phyloP scores from a whole-genome alignment of 2,888 invertebrate genomes.

The Auanema freiburgensis region DNA sequence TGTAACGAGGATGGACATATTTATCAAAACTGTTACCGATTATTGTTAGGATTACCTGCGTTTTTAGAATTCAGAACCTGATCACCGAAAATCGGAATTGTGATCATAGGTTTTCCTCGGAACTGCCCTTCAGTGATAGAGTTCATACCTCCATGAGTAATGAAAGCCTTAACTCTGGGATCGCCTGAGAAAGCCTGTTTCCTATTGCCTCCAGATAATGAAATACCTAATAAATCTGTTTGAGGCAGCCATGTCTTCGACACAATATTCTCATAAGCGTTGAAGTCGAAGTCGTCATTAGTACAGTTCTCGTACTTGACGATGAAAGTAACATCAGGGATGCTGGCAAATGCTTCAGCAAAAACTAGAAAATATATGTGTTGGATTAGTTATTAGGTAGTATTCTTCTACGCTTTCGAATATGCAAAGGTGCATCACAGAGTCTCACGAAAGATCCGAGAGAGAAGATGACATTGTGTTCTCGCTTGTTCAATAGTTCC shows the following conservation, averaged over 20 bases:
- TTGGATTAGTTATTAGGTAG: neutral
- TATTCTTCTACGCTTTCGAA: neutral
- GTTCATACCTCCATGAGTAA: constrained; percentile 17
- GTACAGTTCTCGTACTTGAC: constrained; percentile 7
- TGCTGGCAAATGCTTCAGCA: constrained; percentile 2
- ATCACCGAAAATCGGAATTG: constrained; percentile 13
- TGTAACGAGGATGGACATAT: too few relatives aligned
- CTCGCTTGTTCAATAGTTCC: neutral
- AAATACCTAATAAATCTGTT: constrained; percentile 9
- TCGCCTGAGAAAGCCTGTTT: constrained; percentile 1
- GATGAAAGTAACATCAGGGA: constrained; percentile 11
- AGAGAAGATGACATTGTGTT: constrained; percentile 6
- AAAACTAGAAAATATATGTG: too few relatives aligned
- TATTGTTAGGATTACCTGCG: constrained; percentile 11
- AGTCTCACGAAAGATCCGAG: constrained; percentile 5
- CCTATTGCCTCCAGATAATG: too few relatives aligned
- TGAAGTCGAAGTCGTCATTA: constrained; percentile 2
- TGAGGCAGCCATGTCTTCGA: constrained; percentile 11
- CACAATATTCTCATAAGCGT: neutral
- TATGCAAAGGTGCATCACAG: neutral
- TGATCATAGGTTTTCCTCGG: constrained; percentile 13
- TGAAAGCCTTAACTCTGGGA: constrained; percentile 7
- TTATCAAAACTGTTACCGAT: too few relatives aligned
- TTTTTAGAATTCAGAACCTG: constrained; percentile 14
- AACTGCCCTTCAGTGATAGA: constrained; percentile 13